Conservation (phyloP, 2,113 vertebrate genomes). For the Nibea albiflora region DNA sequence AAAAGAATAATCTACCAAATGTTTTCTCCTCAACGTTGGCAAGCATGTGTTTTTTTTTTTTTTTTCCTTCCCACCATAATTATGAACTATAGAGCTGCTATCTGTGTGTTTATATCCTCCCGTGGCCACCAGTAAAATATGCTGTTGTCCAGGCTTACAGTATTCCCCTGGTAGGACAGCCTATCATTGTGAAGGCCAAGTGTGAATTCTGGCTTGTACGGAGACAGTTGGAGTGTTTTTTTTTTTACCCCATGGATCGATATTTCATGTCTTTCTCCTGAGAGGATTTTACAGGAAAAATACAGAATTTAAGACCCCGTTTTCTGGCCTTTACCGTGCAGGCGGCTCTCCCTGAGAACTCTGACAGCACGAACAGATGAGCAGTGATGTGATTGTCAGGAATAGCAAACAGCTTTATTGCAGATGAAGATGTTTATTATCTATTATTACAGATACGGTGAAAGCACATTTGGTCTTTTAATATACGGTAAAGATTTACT, state of each 20-base stretch:
- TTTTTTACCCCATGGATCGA: conserved; percentile 28
- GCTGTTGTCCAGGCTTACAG: background rate
- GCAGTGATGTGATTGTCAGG: background rate
- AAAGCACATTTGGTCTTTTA: background rate
- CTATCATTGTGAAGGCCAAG: conserved; percentile 44
- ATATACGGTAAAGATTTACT: background rate
- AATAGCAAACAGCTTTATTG: background rate
- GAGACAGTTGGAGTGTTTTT: conserved; percentile 8
- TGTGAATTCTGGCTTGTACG: conserved; percentile 22
- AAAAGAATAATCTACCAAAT: background rate
- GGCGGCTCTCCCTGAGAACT: background rate
- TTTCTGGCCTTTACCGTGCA: background rate
- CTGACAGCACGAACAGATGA: background rate
- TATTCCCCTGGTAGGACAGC: conserved; percentile 23
- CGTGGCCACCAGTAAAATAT: background rate
- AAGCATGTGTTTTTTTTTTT: background rate
- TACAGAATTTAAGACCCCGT: conserved; percentile 16
- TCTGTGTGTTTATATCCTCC: background rate
- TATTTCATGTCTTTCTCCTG: conserved; percentile 20
- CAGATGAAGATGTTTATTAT: background rate
- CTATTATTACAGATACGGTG: too few relatives aligned
- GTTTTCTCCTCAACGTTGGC: background rate
- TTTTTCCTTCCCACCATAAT: background rate
- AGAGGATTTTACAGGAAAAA: conserved; percentile 25
- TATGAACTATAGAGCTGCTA: background rate